A percentile compares a stretch with the other conserved stretches of the same genome.
Evolutionary conservation across 1,140 invertebrate genomes (phyloP).

Genomic region (Zelostemma sp.): DNA sequence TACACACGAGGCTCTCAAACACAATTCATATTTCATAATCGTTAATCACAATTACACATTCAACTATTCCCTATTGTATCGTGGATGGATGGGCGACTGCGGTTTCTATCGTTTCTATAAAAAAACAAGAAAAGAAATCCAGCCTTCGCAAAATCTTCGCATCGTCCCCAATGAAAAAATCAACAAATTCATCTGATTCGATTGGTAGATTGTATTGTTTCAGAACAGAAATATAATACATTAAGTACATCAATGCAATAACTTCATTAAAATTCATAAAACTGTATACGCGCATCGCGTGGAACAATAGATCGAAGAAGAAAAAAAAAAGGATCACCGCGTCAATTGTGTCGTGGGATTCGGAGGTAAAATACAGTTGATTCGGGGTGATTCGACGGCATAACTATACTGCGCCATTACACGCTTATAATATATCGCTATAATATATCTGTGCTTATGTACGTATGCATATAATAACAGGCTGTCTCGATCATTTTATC

Average conservation of each 20-base stretch:
- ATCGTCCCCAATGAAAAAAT: no score
- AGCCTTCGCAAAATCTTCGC: no score
- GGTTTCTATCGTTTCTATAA: not conserved
- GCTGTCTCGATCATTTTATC: constrained; percentile 6
- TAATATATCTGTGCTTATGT: constrained; percentile 7
- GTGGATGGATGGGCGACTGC: constrained; percentile 24
- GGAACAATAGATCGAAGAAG: not conserved
- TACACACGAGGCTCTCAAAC: constrained; percentile 57
- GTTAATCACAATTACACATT: constrained; percentile 61
- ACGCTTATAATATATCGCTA: constrained; percentile 11
- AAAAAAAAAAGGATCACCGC: not conserved
- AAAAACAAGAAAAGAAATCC: no score
- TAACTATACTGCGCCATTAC: constrained; percentile 10
- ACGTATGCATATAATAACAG: constrained; percentile 6
- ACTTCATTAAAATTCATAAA: not conserved
- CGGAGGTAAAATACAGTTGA: not conserved
- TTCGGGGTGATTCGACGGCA: constrained; percentile 2
- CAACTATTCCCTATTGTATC: constrained; percentile 62
- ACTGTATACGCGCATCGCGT: not conserved
- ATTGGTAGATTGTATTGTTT: constrained; percentile 2
- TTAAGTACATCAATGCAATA: constrained; percentile 3
- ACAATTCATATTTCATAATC: constrained; percentile 62
- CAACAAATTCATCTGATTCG: no score
- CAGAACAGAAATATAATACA: constrained; percentile 3
- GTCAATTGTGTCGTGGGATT: no score